Conservation (phyloP, 2,113 vertebrate species). For the Casuarius casuarius region DNA sequence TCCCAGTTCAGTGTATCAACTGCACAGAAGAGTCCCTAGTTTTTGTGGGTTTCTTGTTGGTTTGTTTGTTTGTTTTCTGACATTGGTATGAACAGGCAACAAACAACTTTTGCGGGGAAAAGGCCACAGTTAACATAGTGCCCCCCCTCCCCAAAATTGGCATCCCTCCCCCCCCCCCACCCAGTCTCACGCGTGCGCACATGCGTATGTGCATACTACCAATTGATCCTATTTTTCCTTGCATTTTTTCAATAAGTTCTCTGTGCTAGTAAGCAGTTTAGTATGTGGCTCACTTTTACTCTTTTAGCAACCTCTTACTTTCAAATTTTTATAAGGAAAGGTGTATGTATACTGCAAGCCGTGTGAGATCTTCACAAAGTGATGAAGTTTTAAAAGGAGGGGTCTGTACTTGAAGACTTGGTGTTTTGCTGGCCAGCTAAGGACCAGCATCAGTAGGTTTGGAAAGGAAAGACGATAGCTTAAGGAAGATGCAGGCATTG, state of each 20-base stretch:
- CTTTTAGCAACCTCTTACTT: background rate
- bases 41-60: background rate
- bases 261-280: background rate
- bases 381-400: background rate
- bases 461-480: background rate
- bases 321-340: background rate
- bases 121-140: background rate
- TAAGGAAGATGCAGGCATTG: background rate
- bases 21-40: background rate
- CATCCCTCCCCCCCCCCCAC: background rate
- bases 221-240: background rate
- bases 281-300: background rate
- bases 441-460: background rate
- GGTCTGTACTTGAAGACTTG: background rate
- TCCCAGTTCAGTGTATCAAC: background rate
- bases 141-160: no score
- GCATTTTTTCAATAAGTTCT: background rate
- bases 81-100: background rate
- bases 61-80: background rate
- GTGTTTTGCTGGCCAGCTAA: background rate
- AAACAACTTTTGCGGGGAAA: constrained; percentile 2
- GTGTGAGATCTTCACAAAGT: background rate
- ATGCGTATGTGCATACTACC: no score
- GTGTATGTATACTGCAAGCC: background rate
- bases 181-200: fast-evolving